Evolutionary conservation across 2,797 vertebrate species (phyloP).

Genomic region (Adelosebastes latens): DNA sequence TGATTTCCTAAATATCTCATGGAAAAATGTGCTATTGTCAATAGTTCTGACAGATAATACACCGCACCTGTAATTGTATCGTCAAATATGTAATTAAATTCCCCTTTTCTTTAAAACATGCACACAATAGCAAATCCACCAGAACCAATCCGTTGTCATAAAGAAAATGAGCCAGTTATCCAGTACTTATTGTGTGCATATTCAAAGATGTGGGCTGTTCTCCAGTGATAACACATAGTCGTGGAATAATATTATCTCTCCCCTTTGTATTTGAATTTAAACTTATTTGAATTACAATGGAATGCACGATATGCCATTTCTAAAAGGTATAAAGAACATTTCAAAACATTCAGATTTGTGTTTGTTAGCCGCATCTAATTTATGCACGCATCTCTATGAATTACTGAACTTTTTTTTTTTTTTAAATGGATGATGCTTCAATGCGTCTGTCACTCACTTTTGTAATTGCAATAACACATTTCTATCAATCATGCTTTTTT

Average conservation of each 20-base stretch:
- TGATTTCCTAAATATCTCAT: conserved; percentile 6
- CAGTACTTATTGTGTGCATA: conserved; percentile 59
- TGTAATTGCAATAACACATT: conserved; percentile 33
- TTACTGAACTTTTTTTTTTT: conserved; percentile 31
- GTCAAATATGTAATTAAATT: conserved; percentile 52
- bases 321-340: conserved; percentile 47
- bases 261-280: conserved; percentile 54
- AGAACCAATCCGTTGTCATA: conserved; percentile 55
- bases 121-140: conserved; percentile 57
- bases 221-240: conserved; percentile 70
- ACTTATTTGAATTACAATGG: conserved; percentile 71
- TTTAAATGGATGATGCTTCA: conserved; percentile 21
- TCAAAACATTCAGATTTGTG: conserved; percentile 46
- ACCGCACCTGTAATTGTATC: too few species aligned
- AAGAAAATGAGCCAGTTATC: conserved; percentile 61
- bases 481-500: conserved; percentile 23
- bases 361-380: conserved; percentile 43
- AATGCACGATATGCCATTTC: conserved; percentile 23
- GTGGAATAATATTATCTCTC: conserved; percentile 58
- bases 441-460: conserved; percentile 46
- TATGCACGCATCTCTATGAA: conserved; percentile 30
- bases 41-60: background rate
- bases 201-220: conserved; percentile 72
- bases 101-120: conserved; percentile 34
- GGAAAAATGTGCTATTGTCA: conserved; percentile 26